phyloP scores from a whole-genome alignment of 2,797 vertebrate genomes.

The Antennarius maculatus region DNA sequence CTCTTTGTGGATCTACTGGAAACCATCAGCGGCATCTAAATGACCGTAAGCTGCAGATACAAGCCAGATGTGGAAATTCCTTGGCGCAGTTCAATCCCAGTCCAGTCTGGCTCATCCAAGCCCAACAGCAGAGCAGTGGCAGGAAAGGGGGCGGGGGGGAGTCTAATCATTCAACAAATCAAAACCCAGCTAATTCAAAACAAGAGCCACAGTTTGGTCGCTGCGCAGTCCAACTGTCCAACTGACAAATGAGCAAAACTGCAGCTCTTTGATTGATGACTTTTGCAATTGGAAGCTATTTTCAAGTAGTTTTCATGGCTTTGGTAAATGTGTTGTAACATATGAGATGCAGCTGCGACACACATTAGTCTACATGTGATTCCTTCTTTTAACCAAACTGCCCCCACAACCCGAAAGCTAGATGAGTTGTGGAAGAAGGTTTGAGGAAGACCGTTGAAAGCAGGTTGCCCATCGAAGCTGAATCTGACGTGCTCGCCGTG shows the following conservation, averaged over 20 bases:
- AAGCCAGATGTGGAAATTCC: slow-evolving; percentile 90
- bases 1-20: slow-evolving; percentile 88
- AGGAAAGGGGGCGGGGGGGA: slow-evolving; percentile 47
- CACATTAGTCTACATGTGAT: slow-evolving; percentile 50
- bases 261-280: slow-evolving; percentile 20
- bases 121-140: slow-evolving; percentile 74
- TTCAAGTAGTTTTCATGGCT: slow-evolving; percentile 44
- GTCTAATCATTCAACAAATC: slow-evolving; percentile 56
- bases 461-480: slow-evolving; percentile 24
- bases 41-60: slow-evolving; percentile 87
- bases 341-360: slow-evolving; percentile 54
- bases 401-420: slow-evolving; percentile 58
- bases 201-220: slow-evolving; percentile 24
- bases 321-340: slow-evolving; percentile 51
- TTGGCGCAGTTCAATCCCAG: slow-evolving; percentile 80
- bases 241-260: slow-evolving; percentile 35
- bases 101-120: slow-evolving; percentile 80
- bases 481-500: slow-evolving; percentile 35
- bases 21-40: slow-evolving; percentile 86
- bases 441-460: slow-evolving; percentile 36
- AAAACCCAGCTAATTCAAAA: slow-evolving; percentile 24
- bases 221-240: slow-evolving; percentile 25
- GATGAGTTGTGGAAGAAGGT: slow-evolving; percentile 47
- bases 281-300: slow-evolving; percentile 63
- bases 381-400: slow-evolving; percentile 58